Conservation (phyloP, 2,797 vertebrate species). For the Benthosema pterotum region DNA sequence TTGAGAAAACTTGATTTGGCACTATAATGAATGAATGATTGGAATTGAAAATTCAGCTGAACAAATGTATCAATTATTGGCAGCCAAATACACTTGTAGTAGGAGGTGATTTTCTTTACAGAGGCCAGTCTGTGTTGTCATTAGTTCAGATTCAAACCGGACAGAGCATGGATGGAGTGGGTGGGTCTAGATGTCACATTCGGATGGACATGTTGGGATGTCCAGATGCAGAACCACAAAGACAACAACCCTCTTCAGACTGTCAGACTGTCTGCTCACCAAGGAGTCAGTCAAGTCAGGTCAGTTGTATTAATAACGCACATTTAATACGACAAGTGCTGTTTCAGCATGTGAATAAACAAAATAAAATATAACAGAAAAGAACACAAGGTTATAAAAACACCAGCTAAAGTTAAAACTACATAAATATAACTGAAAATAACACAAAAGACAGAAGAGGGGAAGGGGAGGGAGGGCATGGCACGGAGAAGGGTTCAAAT, state of each 20-base stretch:
- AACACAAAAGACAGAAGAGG: too few species aligned
- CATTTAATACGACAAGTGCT: too few species aligned
- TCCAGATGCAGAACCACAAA: slow-evolving; percentile 44
- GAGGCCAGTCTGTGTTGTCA: slow-evolving; percentile 58
- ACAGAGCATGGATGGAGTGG: slow-evolving; percentile 56
- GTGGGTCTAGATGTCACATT: slow-evolving; percentile 49
- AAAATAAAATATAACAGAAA: too few species aligned
- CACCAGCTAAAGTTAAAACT: too few species aligned
- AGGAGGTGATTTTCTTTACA: slow-evolving; percentile 33
- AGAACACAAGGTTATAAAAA: too few species aligned
- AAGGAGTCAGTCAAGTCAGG: slow-evolving; percentile 25
- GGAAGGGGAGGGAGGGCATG: too few species aligned
- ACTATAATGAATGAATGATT: too few species aligned
- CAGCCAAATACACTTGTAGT: slow-evolving; percentile 24
- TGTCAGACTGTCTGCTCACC: slow-evolving; percentile 45
- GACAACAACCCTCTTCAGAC: slow-evolving; percentile 22
- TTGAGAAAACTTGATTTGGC: too few species aligned
- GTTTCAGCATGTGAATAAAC: too few species aligned
- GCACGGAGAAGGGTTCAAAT: too few species aligned
- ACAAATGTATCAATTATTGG: not conserved
- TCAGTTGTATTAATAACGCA: too few species aligned
- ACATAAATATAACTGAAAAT: too few species aligned
- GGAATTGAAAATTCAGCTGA: not conserved
- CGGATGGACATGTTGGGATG: slow-evolving; percentile 33
- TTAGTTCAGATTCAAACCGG: slow-evolving; percentile 21